phyloP scores from a whole-genome alignment of 2,797 vertebrate species.

The Lepilemur ruficaudatus region DNA sequence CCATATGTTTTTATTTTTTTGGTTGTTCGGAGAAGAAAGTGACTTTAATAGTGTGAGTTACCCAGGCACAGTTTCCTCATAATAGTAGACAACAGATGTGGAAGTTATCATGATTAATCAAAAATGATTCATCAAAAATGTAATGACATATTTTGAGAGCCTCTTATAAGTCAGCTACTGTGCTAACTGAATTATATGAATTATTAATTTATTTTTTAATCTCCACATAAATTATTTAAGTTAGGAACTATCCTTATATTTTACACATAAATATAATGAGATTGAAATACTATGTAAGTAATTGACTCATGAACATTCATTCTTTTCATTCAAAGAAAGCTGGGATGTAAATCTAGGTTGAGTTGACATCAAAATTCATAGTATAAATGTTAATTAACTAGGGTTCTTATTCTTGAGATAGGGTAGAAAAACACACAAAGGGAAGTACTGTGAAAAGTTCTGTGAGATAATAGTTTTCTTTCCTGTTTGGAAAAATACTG shows the following conservation, averaged over 20 bases:
- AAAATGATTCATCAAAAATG: neutral
- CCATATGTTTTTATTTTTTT: neutral
- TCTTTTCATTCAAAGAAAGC: neutral
- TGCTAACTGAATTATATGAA: neutral
- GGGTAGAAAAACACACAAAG: neutral
- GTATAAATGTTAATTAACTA: neutral
- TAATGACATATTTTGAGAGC: neutral
- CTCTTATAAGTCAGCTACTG: neutral
- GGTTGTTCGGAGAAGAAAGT: neutral
- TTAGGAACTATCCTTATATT: neutral
- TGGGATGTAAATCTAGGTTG: neutral
- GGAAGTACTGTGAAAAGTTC: neutral
- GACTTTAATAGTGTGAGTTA: neutral
- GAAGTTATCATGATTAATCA: neutral
- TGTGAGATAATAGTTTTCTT: neutral
- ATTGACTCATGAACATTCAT: neutral
- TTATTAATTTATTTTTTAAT: slow-evolving; percentile 12
- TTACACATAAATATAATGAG: neutral
- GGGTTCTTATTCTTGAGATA: neutral
- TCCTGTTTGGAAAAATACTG: neutral
- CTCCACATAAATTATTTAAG: neutral
- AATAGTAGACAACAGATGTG: neutral
- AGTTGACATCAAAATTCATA: neutral
- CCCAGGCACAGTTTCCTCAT: neutral
- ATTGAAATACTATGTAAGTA: neutral